Evolutionary conservation across 2,888 invertebrate species (phyloP).

Genomic region (Callyntrura sp.): DNA sequence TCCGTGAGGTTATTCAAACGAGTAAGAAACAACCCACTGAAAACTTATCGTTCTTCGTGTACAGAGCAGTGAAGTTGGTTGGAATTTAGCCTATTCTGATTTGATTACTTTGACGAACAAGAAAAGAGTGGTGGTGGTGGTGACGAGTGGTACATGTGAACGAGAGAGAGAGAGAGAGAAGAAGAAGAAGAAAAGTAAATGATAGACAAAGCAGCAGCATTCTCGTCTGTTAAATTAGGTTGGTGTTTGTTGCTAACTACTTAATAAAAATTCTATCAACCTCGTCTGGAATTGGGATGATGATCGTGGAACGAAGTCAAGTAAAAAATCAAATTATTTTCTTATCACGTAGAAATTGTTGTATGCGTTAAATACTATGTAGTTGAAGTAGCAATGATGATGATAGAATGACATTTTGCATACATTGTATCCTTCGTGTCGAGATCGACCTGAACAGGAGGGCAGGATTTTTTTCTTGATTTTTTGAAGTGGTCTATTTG

Average conservation of each 20-base stretch:
- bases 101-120: constrained; percentile 21
- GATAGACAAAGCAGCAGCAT: constrained; percentile 23
- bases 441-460: constrained; percentile 33
- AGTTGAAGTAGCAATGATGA: background rate
- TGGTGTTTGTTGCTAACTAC: constrained; percentile 52
- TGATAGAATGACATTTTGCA: constrained; percentile 68
- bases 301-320: constrained; percentile 53
- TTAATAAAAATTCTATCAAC: constrained; percentile 24
- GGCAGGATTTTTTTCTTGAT: constrained; percentile 58
- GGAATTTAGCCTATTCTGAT: background rate
- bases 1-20: constrained; percentile 70
- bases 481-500: constrained; percentile 59
- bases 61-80: constrained; percentile 20
- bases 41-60: constrained; percentile 13
- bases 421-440: constrained; percentile 69
- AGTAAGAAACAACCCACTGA: constrained; percentile 23
- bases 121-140: background rate
- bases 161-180: constrained; percentile 5
- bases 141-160: constrained; percentile 15
- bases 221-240: constrained; percentile 59
- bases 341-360: constrained; percentile 37
- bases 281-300: constrained; percentile 43
- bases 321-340: constrained; percentile 31
- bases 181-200: constrained; percentile 43
- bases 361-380: background rate